Evolutionary conservation across 2,888 invertebrate species (phyloP).

Genomic region (Chalcosyrphus nemorum): DNA sequence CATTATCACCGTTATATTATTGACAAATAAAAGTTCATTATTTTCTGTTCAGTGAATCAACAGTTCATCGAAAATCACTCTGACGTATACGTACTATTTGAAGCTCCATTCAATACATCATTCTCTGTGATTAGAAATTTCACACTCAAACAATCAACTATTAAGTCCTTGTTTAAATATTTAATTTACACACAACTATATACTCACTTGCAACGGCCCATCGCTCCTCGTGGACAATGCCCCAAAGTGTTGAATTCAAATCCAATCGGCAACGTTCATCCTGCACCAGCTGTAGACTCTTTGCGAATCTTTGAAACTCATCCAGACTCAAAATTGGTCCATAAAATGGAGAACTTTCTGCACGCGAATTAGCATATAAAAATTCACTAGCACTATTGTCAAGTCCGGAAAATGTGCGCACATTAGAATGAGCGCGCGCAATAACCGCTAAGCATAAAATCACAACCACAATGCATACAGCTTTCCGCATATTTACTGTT

Average conservation of each 20-base stretch:
- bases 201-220: constrained; percentile 79
- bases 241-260: constrained; percentile 77
- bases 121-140: not conserved
- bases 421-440: constrained; percentile 48
- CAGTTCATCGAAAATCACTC: not conserved
- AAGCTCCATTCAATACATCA: not conserved
- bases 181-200: not conserved
- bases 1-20: too few species aligned
- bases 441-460: constrained; percentile 38
- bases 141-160: not conserved
- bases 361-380: constrained; percentile 5
- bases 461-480: constrained; percentile 36
- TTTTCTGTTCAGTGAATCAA: too few species aligned
- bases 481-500: constrained; percentile 45
- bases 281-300: constrained; percentile 74
- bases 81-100: constrained; percentile 34
- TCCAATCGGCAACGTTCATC: constrained; percentile 75
- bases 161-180: constrained; percentile 4
- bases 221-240: constrained; percentile 74
- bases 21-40: too few species aligned
- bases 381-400: constrained; percentile 54
- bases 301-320: constrained; percentile 74
- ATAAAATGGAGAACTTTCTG: constrained; percentile 21
- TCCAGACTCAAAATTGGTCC: constrained; percentile 36
- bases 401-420: constrained; percentile 41